Evolutionary conservation across 37 sponge, comb jelly and placozoan species (phyloP).

Genomic region (Amphimedon queenslandica): DNA sequence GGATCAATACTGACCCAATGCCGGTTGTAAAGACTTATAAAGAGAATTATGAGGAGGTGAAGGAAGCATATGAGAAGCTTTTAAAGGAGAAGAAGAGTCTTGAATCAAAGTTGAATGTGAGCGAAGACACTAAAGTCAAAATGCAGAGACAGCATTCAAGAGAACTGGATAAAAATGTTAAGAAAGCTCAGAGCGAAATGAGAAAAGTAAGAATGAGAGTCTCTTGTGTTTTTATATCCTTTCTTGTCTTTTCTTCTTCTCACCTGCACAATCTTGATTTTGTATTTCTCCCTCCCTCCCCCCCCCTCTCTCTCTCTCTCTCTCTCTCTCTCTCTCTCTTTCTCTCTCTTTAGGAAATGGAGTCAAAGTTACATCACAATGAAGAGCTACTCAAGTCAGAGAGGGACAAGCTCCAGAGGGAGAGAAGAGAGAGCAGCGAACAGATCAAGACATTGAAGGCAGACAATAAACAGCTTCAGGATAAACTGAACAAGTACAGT

Average conservation of each 20-base stretch:
- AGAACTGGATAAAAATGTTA: constrained; percentile 30
- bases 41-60: constrained; percentile 42
- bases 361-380: constrained; percentile 11
- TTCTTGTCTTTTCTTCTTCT: neutral
- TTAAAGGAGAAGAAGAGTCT: constrained; percentile 50
- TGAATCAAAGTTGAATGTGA: constrained; percentile 30
- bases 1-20: constrained; percentile 33
- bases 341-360: constrained; percentile 44
- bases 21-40: constrained; percentile 39
- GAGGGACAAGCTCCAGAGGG: constrained; percentile 1
- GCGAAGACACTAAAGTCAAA: constrained; percentile 41
- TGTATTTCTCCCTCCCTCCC: constrained; percentile 33
- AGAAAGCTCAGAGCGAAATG: neutral
- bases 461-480: constrained; percentile 47
- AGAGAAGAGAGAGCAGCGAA: constrained; percentile 29
- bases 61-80: constrained; percentile 36
- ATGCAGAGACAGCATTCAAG: constrained; percentile 34
- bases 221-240: neutral
- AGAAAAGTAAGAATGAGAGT: constrained; percentile 13
- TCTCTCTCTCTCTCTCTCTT: constrained; percentile 39
- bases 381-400: constrained; percentile 27
- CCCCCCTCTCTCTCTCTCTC: constrained; percentile 25
- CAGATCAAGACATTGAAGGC: constrained; percentile 20
- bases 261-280: constrained; percentile 20
- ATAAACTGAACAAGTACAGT: constrained; percentile 33